Evolutionary conservation across 2,888 invertebrate genomes (phyloP).

Genomic region (Pterobdella sp.): DNA sequence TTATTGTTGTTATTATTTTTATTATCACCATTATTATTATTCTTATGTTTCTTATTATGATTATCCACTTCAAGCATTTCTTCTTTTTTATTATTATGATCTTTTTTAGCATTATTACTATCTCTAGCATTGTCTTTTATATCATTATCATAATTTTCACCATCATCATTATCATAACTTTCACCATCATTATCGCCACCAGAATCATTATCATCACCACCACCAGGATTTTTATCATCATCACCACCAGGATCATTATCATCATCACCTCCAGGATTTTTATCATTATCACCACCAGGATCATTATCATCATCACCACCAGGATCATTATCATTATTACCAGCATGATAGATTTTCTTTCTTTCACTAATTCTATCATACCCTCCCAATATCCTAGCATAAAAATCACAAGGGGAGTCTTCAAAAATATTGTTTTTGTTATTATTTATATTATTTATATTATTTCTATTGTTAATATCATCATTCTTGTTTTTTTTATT

Average conservation of each 20-base stretch:
- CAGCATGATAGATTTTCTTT: background rate
- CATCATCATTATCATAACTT: background rate
- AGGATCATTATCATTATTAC: background rate
- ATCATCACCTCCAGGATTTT: conserved; percentile 7
- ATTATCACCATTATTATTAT: background rate
- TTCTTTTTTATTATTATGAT: too few relatives aligned
- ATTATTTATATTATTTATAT: background rate
- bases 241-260: background rate
- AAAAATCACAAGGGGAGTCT: background rate
- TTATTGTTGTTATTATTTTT: background rate
- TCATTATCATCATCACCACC: conserved; percentile 1
- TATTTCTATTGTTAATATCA: background rate
- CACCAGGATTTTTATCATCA: conserved; percentile 3
- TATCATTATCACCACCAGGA: background rate
- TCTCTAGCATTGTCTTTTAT: background rate
- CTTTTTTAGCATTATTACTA: background rate
- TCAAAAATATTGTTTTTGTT: background rate
- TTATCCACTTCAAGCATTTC: background rate
- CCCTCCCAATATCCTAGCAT: background rate
- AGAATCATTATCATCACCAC: background rate
- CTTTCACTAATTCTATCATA: background rate
- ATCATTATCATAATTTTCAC: background rate
- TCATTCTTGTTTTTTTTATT: too few relatives aligned
- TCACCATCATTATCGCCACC: background rate
- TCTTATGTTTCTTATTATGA: background rate